Evolutionary conservation across 1,140 invertebrate species (phyloP).

Genomic region (Heliconius melpomene): DNA sequence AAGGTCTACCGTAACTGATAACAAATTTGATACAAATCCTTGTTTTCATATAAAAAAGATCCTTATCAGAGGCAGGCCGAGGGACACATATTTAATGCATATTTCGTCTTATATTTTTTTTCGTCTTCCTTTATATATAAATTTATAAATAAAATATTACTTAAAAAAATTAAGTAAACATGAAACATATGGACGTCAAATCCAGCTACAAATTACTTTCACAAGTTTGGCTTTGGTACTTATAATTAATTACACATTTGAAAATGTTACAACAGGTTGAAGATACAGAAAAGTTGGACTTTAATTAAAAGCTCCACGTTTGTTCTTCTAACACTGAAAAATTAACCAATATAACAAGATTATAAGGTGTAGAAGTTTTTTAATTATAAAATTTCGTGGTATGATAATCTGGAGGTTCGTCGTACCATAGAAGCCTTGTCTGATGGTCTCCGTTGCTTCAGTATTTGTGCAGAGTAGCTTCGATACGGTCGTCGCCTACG

Average conservation of each 20-base stretch:
- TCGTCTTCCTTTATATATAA: too few species aligned
- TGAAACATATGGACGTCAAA: too few species aligned
- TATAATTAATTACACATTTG: too few species aligned
- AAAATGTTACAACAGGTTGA: too few species aligned
- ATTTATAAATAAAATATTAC: too few species aligned
- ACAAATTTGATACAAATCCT: not conserved
- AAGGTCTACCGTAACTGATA: not conserved
- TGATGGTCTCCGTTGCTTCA: slow-evolving; percentile 35
- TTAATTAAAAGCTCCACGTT: not conserved
- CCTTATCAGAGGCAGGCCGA: not conserved
- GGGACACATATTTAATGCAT: not conserved
- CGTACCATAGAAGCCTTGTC: slow-evolving; percentile 19
- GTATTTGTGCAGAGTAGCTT: slow-evolving; percentile 50
- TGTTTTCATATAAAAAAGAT: not conserved
- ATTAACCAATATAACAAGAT: not conserved
- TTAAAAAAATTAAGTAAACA: too few species aligned
- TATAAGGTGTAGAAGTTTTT: not conserved
- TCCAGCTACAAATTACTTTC: too few species aligned
- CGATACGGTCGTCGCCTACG: slow-evolving; percentile 46
- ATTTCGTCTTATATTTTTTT: too few species aligned
- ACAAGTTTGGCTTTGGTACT: too few species aligned
- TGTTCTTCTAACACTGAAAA: not conserved
- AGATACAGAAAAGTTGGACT: not conserved
- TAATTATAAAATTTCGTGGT: not conserved
- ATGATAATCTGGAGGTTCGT: slow-evolving; percentile 2